These are phyloP conservation scores for Montipora foliosa DNA, from an alignment of 64 coral and sea anemone species.

Conservation along the genomic window DNA sequence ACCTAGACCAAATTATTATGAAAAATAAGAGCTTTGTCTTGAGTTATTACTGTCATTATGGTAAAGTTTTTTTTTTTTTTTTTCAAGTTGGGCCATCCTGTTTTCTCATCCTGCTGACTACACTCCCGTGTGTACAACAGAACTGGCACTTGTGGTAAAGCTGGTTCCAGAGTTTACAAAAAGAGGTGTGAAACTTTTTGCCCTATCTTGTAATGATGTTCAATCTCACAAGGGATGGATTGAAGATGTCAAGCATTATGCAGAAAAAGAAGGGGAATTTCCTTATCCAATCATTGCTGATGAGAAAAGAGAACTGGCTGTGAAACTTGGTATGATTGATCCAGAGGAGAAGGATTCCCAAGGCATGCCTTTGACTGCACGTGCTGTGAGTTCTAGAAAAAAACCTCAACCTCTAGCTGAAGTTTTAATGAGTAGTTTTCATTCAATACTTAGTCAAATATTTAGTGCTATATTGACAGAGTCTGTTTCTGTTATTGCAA, in stretches of 20 bases:
- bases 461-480: too few relatives aligned
- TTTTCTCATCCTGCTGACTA: constrained; percentile 98
- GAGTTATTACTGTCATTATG: not conserved
- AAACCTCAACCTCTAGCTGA: not conserved
- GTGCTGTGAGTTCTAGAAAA: constrained; percentile 81
- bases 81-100: constrained; percentile 87
- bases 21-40: too few relatives aligned
- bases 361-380: constrained; percentile 88
- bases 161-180: constrained; percentile 75
- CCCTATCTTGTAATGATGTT: constrained; percentile 81
- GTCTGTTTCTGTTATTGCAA: too few relatives aligned
- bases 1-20: too few relatives aligned
- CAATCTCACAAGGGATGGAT: constrained; percentile 96
- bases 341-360: constrained; percentile 88
- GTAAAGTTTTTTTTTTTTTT: not conserved
- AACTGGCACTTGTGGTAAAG: constrained; percentile 75
- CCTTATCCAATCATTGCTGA: constrained; percentile 96
- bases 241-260: constrained; percentile 69
- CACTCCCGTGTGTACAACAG: constrained; percentile 98
- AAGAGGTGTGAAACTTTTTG: constrained; percentile 91
- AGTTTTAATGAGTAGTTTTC: not conserved
- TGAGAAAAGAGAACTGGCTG: constrained; percentile 82
- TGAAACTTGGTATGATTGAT: constrained; percentile 96
- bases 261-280: constrained; percentile 3
- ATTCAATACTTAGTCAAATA: too few relatives aligned